A percentile compares a stretch with the other conserved stretches of the same genome.
phyloP scores from a whole-genome alignment of 2,888 invertebrate genomes.

The Acleris emargana region DNA sequence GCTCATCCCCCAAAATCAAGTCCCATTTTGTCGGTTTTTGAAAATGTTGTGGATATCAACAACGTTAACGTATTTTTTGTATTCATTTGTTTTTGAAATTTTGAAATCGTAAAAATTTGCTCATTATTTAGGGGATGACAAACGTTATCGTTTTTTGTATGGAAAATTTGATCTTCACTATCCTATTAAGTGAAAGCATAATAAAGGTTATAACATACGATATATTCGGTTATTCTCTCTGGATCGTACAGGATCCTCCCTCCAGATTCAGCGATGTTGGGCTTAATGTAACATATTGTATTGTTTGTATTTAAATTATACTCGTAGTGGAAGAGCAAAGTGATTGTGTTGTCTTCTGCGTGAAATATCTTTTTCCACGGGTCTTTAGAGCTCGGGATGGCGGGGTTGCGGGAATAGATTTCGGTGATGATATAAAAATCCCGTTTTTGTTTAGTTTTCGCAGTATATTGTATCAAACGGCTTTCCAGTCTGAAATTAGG shows the following conservation, averaged over 20 bases:
- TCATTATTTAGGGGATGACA: too few relatives aligned
- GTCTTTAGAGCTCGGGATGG: constrained; percentile 83
- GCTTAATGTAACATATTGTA: constrained; percentile 87
- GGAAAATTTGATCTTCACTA: too few relatives aligned
- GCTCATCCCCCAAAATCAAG: too few relatives aligned
- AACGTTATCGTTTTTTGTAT: too few relatives aligned
- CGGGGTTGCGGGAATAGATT: constrained; percentile 84
- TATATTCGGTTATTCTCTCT: constrained; percentile 86
- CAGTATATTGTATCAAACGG: constrained; percentile 61
- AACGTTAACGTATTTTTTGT: too few relatives aligned
- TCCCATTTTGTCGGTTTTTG: too few relatives aligned
- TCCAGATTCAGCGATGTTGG: constrained; percentile 88
- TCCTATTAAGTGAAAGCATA: background rate
- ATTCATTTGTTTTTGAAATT: too few relatives aligned
- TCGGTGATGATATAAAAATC: constrained; percentile 80
- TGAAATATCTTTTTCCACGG: constrained; percentile 87
- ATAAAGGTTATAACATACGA: constrained; percentile 68
- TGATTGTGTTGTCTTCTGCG: constrained; percentile 84
- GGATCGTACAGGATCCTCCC: constrained; percentile 86
- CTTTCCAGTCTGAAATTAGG: constrained; percentile 59
- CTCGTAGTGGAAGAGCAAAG: constrained; percentile 86
- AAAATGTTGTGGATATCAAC: too few relatives aligned
- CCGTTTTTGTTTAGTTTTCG: constrained; percentile 63
- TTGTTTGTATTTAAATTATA: constrained; percentile 85
- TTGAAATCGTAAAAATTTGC: too few relatives aligned